Evolutionary conservation across 2,113 vertebrate genomes (phyloP), one percentile per base, ranked within the genome.

Genomic region (Spermophilus dauricus): DNA sequence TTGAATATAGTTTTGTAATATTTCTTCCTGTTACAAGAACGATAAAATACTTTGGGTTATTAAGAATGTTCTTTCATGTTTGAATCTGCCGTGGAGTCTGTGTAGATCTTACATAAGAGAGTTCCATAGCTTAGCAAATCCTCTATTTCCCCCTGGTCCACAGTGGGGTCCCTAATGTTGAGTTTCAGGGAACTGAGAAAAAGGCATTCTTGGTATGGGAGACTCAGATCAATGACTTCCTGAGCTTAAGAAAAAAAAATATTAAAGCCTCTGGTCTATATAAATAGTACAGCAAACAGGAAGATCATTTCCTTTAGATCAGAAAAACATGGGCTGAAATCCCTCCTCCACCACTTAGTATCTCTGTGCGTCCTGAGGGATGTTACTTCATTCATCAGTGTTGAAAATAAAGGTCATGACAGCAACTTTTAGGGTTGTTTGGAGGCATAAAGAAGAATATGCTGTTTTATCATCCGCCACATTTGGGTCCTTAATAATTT

Each of bases 201-300:
- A 88, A 78, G n/a, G n/a, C 42, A 0, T 77, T 94, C 53, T 73
- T 91, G 61, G 45, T 70, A 30, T 75, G 14, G 48, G 61, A 82
- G 61, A 37, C 63, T 72, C 86, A 48, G 65, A 89, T 26, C 94
- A 91, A 24, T 73, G 87, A 90, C 30, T 89, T 93, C 87, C 90
- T 69, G 84, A 70, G n/a, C 20, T 37, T 20, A 7, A 81, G 51
- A 77, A 53, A 20, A 73, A 34, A 65, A 34, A 42, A 30, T 16
- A 58, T 65, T n/a, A 16, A 89, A 83, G 45, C 20, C 39, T 67
- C 37, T 81, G 30, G 75, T 82, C 78, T 85, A 22, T 42, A 76
- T 18, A 45, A 87, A 85, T 34, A 76, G 51, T 6, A 45, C 30
- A 22, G 48, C 42, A 83, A 80, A 48, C 9, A 39, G 48, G 32